Evolutionary conservation across 30 jellyfish, hydroid and myxozoan species (phyloP).

Genomic region (Catostylus mosaicus): DNA sequence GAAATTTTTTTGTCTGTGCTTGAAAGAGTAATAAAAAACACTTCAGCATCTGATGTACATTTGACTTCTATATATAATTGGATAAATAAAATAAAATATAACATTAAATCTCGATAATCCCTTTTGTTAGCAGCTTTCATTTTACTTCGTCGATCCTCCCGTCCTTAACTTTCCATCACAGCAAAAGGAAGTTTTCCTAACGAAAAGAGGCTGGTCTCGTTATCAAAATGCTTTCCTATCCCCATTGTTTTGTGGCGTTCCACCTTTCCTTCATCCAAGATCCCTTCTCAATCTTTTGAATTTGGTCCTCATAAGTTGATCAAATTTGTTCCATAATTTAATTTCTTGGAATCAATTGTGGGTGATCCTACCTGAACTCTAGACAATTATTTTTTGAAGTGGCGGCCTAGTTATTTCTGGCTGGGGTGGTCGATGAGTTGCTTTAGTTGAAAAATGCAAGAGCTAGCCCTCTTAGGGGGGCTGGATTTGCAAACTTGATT

Average conservation of each 20-base stretch:
- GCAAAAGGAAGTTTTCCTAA: background rate
- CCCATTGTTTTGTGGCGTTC: too few relatives aligned
- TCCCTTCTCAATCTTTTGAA: too few relatives aligned
- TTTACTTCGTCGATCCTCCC: background rate
- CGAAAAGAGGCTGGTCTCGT: background rate
- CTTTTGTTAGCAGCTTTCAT: constrained; percentile 18
- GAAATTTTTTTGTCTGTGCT: constrained; percentile 45
- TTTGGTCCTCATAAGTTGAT: too few relatives aligned
- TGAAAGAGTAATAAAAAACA: constrained; percentile 29
- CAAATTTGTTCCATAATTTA: too few relatives aligned
- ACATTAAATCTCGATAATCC: constrained; percentile 16
- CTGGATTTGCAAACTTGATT: constrained; percentile 27
- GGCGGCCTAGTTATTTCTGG: background rate
- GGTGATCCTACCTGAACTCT: too few relatives aligned
- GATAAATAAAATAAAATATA: constrained; percentile 2
- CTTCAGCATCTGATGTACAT: constrained; percentile 31
- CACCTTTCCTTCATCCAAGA: too few relatives aligned
- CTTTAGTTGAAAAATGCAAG: too few relatives aligned
- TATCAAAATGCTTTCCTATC: too few relatives aligned
- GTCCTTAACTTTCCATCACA: background rate
- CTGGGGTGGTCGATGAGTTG: too few relatives aligned
- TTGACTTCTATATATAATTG: background rate
- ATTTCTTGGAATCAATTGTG: too few relatives aligned
- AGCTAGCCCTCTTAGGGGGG: constrained; percentile 61
- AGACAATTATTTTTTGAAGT: too few relatives aligned